Base-by-base conservation (phyloP, 2,888 invertebrate genomes). In the Stictocephala bisonia region DNA sequence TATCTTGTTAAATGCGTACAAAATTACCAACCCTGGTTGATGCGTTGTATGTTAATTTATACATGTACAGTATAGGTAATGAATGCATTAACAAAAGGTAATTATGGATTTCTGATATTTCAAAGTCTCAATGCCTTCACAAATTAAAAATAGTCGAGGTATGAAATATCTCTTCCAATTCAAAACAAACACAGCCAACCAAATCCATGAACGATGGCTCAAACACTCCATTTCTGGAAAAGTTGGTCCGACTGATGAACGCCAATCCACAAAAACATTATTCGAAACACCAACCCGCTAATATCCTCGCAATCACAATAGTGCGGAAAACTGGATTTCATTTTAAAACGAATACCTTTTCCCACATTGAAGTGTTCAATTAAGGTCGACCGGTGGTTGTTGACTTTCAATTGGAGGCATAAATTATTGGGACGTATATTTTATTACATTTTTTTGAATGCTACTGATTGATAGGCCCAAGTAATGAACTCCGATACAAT, bases 391-490 rank as follows among this genome's bases (percentile, higher is more conserved):
- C n/a, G 44, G 64, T 18, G 41, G 64, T 64, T 64, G 64, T 64
- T 64, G 64, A 64, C 64, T 64, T 64, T 64, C 64, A 64, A 64
- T 64, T 44, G 64, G 64, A 9, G 44, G 64, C 64, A 64, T 64
- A 64, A 64, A 40, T 64, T 64, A 64, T 64, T 18, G 64, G 64
- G 24, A 64, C 64, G 64, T 64, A 64, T 64, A 64, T 64, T 64
- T 64, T 64, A 64, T 64, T 44, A 64, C 64, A 64, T 64, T 64
- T 64, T 64, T 41, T 44, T 64, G 64, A 64, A 64, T 44, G 64
- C 64, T 64, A 64, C 64, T 64, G 64, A 64, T 64, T 64, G 64
- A 64, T 64, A 64, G 64, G 64, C 44, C 64, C 64, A 64, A 64
- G 64, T 64, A 64, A 64, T 64, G 64, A 64, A 64, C 64, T 27